Percentiles rank a stretch among this genome's conserved stretches.
Evolutionary conservation across 2,113 vertebrate genomes (phyloP).

Genomic region (Mobula birostris): DNA sequence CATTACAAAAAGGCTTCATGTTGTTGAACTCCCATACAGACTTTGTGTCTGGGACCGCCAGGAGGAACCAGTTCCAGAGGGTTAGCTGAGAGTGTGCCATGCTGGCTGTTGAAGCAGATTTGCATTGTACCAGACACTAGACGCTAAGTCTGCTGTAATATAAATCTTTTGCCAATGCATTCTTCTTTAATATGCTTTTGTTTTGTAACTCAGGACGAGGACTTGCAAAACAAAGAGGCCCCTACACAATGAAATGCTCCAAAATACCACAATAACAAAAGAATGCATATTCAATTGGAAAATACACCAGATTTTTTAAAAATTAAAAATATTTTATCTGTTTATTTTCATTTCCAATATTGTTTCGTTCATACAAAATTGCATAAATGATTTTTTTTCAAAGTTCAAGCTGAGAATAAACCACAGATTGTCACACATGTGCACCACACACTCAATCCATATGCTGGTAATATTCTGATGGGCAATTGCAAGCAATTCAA

Average conservation of each 20-base stretch:
- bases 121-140: not conserved
- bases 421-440: slow-evolving; percentile 32
- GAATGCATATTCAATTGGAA: not conserved
- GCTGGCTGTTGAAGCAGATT: not conserved
- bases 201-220: not conserved
- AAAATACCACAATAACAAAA: not conserved
- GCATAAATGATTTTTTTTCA: not conserved
- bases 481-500: slow-evolving; percentile 16
- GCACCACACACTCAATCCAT: slow-evolving; percentile 26
- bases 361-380: not conserved
- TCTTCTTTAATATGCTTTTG: slow-evolving; percentile 25
- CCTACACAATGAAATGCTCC: not conserved
- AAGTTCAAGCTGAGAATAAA: slow-evolving; percentile 1
- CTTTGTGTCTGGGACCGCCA: not conserved
- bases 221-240: not conserved
- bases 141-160: slow-evolving; percentile 6
- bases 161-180: slow-evolving; percentile 3
- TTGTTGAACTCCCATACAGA: not conserved
- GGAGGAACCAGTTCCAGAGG: not conserved
- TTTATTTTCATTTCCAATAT: not conserved
- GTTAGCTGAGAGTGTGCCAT: not conserved
- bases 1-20: not conserved
- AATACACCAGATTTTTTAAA: not conserved
- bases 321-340: not conserved
- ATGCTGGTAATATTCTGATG: slow-evolving; percentile 30